Conservation (phyloP, 64 coral and sea anemone genomes). For the Actinia equina region DNA sequence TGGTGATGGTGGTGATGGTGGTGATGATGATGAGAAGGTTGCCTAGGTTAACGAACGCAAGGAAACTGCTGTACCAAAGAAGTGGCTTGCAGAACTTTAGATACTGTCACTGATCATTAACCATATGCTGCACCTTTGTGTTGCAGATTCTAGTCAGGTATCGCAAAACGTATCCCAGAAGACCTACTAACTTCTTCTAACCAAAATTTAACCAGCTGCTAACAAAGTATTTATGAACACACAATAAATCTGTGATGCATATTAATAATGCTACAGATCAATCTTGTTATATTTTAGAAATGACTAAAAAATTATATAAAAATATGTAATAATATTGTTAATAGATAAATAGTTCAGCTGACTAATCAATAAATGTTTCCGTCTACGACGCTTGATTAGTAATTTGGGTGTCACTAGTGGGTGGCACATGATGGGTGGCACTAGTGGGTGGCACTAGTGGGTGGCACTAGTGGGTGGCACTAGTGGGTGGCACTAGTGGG, state of each 20-base stretch:
- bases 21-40: too few species aligned
- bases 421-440: too few species aligned
- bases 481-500: too few species aligned
- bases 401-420: too few species aligned
- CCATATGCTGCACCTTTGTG: neutral
- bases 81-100: too few species aligned
- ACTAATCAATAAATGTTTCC: neutral
- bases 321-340: neutral
- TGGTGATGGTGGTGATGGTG: too few species aligned
- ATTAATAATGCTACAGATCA: neutral
- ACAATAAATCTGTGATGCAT: neutral
- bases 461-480: too few species aligned
- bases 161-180: neutral
- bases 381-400: neutral
- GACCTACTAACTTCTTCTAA: conserved; percentile 2
- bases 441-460: too few species aligned
- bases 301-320: neutral
- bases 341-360: neutral
- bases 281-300: neutral
- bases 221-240: neutral
- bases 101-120: too few species aligned
- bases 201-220: neutral
- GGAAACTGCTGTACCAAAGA: neutral
- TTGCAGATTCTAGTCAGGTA: conserved; percentile 3
- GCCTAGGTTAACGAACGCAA: neutral